Evolutionary conservation across 35 echinoderm and acorn worm species (phyloP), one percentile per base, ranked within the genome.

Genomic region (Lytechinus variegatus): DNA sequence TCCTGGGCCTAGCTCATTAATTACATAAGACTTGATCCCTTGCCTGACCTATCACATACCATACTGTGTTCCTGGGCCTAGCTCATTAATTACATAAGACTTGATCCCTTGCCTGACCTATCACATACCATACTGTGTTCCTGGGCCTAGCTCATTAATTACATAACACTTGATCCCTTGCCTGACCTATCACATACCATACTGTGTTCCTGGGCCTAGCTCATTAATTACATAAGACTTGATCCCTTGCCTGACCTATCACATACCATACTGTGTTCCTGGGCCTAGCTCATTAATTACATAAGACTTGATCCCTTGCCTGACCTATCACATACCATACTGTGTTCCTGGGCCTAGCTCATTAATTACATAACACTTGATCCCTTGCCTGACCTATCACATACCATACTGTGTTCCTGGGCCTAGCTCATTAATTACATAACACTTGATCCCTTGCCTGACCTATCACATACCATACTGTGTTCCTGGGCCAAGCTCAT

Each of bases 31-130:
- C 9, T 58, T 13, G 56, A 58, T 4, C 0, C 33, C 33, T 44
- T 44, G 10, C 57, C 57, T 60, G 57, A 60, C 10, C 10, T 60
- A 3, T 24, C 0, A n/a, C 88, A 10, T 54, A 90, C 88, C 98
- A 99, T 99, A 99, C 56, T 97, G 97, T 87, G 98, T 99, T 44
- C 98, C 98, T 89, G 98, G 97, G 61, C 98, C 98, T 5, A 99
- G 61, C 14, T 99, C 98, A 87, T 97, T 99, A n/a, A n/a, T n/a
- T n/a, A n/a, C n/a, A 58, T 58, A 4, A 13, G 1, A 58, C 9
- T 58, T 13, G 56, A 58, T 4, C 0, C 33, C 33, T 44, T 44
- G 10, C 57, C 57, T 60, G 57, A 60, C 10, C 10, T 60, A 3
- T 24, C 0, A n/a, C 88, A 10, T 54, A 90, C 88, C 98, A 99